phyloP scores from a whole-genome alignment of 2,888 invertebrate species.

The Tenthredo distinguenda region DNA sequence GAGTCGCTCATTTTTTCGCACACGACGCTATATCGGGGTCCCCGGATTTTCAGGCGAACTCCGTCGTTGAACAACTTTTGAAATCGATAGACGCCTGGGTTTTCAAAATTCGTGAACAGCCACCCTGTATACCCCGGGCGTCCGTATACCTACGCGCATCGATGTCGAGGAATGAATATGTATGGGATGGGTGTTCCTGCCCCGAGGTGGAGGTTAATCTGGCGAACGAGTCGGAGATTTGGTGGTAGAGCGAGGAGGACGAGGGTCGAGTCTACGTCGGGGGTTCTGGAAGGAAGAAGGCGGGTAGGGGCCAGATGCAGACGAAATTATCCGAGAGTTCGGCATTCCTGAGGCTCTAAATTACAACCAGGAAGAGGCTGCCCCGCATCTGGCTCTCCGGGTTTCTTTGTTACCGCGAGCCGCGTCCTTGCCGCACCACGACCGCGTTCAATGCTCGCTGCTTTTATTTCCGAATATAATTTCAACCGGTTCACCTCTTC shows the following conservation, averaged over 20 bases:
- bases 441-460: neutral
- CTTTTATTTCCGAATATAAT: constrained; percentile 17
- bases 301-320: constrained; percentile 45
- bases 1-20: neutral
- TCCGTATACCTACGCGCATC: neutral
- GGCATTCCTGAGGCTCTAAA: constrained; percentile 49
- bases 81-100: neutral
- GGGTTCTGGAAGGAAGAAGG: neutral
- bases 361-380: constrained; percentile 52
- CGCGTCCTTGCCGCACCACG: neutral
- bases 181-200: constrained; percentile 39
- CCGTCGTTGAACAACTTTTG: neutral
- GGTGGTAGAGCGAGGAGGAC: constrained; percentile 23
- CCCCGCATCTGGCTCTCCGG: constrained; percentile 35
- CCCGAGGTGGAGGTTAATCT: constrained; percentile 45
- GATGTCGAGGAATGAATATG: constrained; percentile 7
- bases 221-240: constrained; percentile 29
- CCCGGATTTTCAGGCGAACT: neutral
- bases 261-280: constrained; percentile 2
- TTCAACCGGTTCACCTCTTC: neutral
- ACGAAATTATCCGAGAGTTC: constrained; percentile 52
- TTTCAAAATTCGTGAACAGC: neutral
- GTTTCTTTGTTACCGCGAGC: constrained; percentile 23
- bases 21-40: neutral
- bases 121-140: constrained; percentile 41